Base-by-base conservation (phyloP, 2,888 invertebrate genomes). In the Blera fallax region DNA sequence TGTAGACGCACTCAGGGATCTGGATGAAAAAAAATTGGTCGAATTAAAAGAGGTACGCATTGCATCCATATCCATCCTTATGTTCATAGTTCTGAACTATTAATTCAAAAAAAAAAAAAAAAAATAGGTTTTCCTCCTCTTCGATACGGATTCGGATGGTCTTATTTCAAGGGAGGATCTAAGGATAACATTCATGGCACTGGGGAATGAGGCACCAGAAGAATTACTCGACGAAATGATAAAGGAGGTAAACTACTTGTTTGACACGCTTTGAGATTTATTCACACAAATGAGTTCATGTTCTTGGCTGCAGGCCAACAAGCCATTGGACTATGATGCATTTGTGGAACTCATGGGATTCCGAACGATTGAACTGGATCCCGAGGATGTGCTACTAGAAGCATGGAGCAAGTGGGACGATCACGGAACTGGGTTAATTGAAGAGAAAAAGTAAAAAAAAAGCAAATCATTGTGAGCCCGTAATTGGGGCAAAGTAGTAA, bases 371-470 rank as follows among this genome's bases (percentile, higher is more conserved):
- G 94, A 94, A 88, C 89, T 95, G 80, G 95, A 95, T 89, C 94
- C 95, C 0, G 95, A 95, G 89, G 94, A 94, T 87, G 94, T 94
- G 1, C 91, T 95, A 29, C 90, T 94, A 3, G 93, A 94, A 40
- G 95, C 95, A 0, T 92, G 95, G 87, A 94, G 94, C 54, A 94
- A 94, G 69, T 95, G 95, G 94, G 95, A 95, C 88, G 92, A 92
- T 56, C 93, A 94, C 76, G 94, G 94, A 87, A 93, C 94, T 3
- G 95, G 95, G 85, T 93, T 93, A 67, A 95, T 95, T 73, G 94
- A 94, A 10, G 94, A 95, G 89, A 94, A 94, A 88, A 94, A 93
- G 95, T 95, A 91, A 87, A 88, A 89, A 24, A 14, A 76, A 56
- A 62, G 21, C 29, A 11, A 60, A 27, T n/a, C 27, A 24, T 24